Evolutionary conservation across 2,888 invertebrate genomes (phyloP), one percentile per base, ranked within the genome.

Genomic region (Xylota segnis): DNA sequence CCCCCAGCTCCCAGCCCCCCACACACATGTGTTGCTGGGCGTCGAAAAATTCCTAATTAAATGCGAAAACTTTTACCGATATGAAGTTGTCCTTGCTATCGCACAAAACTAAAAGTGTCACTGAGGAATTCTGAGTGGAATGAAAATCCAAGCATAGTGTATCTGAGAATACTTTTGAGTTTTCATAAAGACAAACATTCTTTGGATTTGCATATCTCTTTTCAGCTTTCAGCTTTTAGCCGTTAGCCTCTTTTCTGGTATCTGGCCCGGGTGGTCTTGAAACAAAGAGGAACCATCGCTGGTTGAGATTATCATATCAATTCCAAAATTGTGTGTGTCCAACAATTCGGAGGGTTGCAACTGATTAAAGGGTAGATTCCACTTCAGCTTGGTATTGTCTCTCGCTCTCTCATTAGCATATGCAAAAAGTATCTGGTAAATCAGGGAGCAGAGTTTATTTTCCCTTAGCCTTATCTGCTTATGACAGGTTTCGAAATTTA

Each of bases 361-460:
- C 81, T 84, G 84, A 81, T 84, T 76, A 84, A 86, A 76, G 76
- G 82, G 75, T 74, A 50, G 54, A 59, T 61, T 70, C 50, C 40
- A 32, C 16, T 56, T n/a, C 18, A 16, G 27, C 5, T 6, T 9
- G 54, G 29, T 47, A 52, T 54, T 56, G 71, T 47, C 14, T 63
- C 7, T 56, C 23, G n/a, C 61, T 47, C 70, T 56, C 71, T 81
- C 82, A 86, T 86, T 86, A 86, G 82, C 86, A 86, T 86, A 86
- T 86, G 86, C 82, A 82, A 82, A 86, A 86, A 82, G 77, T 72
- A 86, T 86, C 72, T 82, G 82, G 86, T 86, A 86, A 86, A 86
- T 86, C 86, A 86, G 82, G 72, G 72, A 76, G 72, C 76, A 63
- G 68, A 77, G 72, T 86, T 86, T 86, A 82, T 77, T 82, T 86